Percentiles rank a stretch among this genome's conserved stretches.
Conservation (phyloP, 2,113 vertebrate genomes). For the Zosterops japonicus region DNA sequence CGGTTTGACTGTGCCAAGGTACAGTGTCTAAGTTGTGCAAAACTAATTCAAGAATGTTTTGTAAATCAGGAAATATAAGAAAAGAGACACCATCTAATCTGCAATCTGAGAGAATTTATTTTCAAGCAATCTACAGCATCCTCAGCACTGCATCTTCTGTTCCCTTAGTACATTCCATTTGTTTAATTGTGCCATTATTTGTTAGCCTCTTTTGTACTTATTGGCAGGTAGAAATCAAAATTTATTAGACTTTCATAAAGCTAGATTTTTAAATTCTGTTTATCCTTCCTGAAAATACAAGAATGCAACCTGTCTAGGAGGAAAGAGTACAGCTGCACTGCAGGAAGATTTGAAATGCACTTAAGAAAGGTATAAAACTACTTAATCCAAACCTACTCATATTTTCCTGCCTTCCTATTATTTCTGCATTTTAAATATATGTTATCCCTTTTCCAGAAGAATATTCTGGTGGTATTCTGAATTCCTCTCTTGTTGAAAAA, state of each 20-base stretch:
- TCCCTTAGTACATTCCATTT: neutral
- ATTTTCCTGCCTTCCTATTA: neutral
- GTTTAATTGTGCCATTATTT: neutral
- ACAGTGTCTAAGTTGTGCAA: neutral
- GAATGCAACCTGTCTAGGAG: neutral
- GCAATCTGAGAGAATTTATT: neutral
- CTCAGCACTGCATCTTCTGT: neutral
- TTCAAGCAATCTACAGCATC: neutral
- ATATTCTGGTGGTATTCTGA: conserved; percentile 20
- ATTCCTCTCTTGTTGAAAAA: conserved; percentile 13
- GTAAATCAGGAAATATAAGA: neutral
- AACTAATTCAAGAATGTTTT: neutral
- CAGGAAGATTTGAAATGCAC: neutral
- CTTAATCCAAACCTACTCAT: neutral
- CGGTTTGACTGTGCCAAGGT: neutral
- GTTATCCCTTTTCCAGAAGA: neutral
- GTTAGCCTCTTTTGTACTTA: neutral
- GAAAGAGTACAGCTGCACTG: neutral
- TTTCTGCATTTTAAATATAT: neutral
- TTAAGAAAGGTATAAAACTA: neutral
- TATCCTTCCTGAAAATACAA: neutral
- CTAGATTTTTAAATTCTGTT: neutral
- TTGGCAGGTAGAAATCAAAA: neutral
- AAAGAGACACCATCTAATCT: neutral
- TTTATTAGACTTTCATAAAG: neutral